Base-by-base conservation (phyloP, 2,888 invertebrate species). In the Cephus runcator region DNA sequence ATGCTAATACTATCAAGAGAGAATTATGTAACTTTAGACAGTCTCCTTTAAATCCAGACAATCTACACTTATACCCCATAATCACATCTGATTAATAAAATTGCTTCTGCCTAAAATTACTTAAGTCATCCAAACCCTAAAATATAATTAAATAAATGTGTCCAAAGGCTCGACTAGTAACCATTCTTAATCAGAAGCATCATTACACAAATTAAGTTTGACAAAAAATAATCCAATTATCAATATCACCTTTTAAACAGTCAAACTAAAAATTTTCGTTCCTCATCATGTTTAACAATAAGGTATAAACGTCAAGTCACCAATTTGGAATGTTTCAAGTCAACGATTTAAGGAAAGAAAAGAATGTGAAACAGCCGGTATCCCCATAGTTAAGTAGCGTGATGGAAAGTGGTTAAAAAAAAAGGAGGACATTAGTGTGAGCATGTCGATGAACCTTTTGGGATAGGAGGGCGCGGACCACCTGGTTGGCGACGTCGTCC, bases 401-500 rank as follows among this genome's bases (percentile, higher is more conserved):
- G 40, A 40, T 40, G 40, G 40, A 40, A n/a, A 73, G n/a, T 33
- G n/a, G n/a, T 30, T 23, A 73, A n/a, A 69, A 69, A 30, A 69
- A 33, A 69, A 33, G 69, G 11, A 33, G 33, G 33, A 33, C 12
- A 69, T 69, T 33, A 69, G 69, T 69, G 79, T 79, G 77, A 82
- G 81, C 81, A 78, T 78, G 69, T 81, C 81, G 69, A 73, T 75
- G 82, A 88, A 96, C 96, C 95, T 97, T 97, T 93, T 97, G 97
- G 75, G 96, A 95, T 84, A 97, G 94, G 82, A 97, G 93, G 75
- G 97, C 97, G 85, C 96, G 94, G 79, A 97, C 96, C 83, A 96
- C 96, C 90, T 96, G 96, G 91, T 96, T 96, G 81, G 96, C 97
- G 82, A 97, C 96, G 92, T 97, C 95, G 92, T 97, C 96, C 87